Percentiles rank a stretch among this genome's conserved stretches.
Evolutionary conservation across 2,113 vertebrate species (phyloP).

Genomic region (Gobius niger): DNA sequence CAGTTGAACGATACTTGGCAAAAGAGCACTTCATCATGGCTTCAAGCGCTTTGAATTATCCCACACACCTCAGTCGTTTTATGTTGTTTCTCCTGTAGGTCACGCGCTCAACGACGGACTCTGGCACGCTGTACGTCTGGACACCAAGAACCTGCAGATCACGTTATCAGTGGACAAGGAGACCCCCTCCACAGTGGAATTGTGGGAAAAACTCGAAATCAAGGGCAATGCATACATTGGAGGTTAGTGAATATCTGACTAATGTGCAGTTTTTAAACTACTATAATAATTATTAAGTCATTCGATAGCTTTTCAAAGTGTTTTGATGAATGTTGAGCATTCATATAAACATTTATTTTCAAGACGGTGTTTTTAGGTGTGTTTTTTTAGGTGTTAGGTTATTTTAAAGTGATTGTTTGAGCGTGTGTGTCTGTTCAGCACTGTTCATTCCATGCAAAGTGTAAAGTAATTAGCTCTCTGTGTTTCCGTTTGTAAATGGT

Average conservation of each 20-base stretch:
- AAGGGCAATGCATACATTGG: slow-evolving; percentile 88
- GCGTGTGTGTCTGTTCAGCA: neutral
- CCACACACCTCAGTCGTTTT: neutral
- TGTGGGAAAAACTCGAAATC: slow-evolving; percentile 81
- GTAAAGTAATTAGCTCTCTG: neutral
- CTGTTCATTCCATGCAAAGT: neutral
- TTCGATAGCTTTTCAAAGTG: too few species aligned
- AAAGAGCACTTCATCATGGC: too few species aligned
- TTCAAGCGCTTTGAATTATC: neutral
- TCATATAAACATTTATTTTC: too few species aligned
- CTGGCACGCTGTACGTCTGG: slow-evolving; percentile 90
- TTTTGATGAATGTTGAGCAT: too few species aligned
- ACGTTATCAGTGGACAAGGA: slow-evolving; percentile 85
- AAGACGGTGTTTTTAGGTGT: too few species aligned
- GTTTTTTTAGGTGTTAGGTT: too few species aligned
- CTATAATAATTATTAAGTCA: too few species aligned
- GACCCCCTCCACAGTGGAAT: slow-evolving; percentile 76
- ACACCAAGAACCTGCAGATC: slow-evolving; percentile 82
- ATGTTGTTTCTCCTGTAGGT: slow-evolving; percentile 70
- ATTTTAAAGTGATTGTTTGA: neutral
- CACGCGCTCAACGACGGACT: slow-evolving; percentile 86
- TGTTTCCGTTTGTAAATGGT: neutral
- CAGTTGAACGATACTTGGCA: too few species aligned
- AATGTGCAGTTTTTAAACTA: too few species aligned
- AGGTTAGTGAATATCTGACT: slow-evolving; percentile 73